phyloP scores from a whole-genome alignment of 2,113 vertebrate genomes.

The Coregonus clupeaformis region DNA sequence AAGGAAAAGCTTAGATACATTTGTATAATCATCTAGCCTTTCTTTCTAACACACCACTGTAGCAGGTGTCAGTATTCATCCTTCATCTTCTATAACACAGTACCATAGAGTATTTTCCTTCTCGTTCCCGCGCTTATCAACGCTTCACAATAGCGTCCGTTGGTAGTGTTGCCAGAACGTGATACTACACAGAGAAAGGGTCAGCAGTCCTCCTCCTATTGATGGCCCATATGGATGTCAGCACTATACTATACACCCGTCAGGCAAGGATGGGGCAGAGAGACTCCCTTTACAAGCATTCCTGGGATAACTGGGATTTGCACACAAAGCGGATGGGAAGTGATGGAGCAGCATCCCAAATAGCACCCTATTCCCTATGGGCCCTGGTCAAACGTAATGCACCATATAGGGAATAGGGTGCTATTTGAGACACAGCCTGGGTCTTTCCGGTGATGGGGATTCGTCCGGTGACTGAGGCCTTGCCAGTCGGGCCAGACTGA shows the following conservation, averaged over 20 bases:
- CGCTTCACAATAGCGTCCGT: background rate
- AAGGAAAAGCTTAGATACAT: no score
- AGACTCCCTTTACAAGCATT: conserved; percentile 26
- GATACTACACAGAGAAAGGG: background rate
- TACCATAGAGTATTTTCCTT: background rate
- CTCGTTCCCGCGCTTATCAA: background rate
- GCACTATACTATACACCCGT: no score
- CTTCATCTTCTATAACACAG: background rate
- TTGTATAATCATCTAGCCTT: background rate
- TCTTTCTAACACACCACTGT: background rate
- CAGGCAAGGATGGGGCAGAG: background rate
- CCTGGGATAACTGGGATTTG: conserved; percentile 55
- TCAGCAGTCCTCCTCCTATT: background rate
- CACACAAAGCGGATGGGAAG: conserved; percentile 31
- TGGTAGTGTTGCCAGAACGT: background rate
- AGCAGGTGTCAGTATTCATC: background rate
- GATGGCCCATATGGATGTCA: background rate
- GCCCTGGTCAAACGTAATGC: no score
- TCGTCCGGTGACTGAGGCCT: background rate
- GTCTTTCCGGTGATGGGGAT: no score
- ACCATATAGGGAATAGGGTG: no score
- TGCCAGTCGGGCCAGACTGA: background rate
- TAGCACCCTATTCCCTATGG: background rate
- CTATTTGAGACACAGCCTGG: no score
- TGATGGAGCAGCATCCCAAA: background rate